phyloP scores from a whole-genome alignment of 2,113 vertebrate genomes.

The Mesocricetus auratus region DNA sequence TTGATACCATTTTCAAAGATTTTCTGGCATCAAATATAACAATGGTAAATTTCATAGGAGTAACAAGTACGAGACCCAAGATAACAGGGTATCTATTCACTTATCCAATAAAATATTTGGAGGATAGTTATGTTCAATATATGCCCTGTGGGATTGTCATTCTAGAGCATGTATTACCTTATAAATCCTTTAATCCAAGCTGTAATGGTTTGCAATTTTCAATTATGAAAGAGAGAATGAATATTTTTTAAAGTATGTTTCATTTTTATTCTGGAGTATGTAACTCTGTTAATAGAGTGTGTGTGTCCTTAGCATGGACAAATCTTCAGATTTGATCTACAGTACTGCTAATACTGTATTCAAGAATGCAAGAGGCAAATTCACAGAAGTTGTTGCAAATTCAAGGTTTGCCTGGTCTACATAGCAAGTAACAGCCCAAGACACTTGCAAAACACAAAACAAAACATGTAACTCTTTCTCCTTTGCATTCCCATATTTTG shows the following conservation, averaged over 20 bases:
- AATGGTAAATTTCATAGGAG: background rate
- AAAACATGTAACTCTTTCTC: background rate
- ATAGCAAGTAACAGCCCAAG: background rate
- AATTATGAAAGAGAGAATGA: background rate
- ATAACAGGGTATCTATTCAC: background rate
- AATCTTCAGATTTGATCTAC: background rate
- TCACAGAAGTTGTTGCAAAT: background rate
- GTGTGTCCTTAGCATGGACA: background rate
- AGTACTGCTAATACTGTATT: background rate
- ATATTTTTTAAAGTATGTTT: background rate
- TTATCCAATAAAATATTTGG: background rate
- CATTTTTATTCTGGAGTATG: no score
- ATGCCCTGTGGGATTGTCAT: background rate
- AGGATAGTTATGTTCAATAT: background rate
- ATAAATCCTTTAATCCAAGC: background rate
- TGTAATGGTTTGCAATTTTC: slow-evolving; percentile 27
- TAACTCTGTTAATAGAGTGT: background rate
- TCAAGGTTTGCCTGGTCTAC: background rate
- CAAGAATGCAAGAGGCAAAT: no score
- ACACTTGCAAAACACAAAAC: background rate
- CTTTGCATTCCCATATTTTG: background rate
- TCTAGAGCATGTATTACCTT: background rate
- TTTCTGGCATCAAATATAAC: background rate
- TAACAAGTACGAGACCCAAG: background rate
- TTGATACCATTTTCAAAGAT: background rate